These are phyloP conservation scores for Heliocidaris tuberculata DNA, from an alignment of 35 echinoderm and acorn worm genomes.

Conservation along the genomic window DNA sequence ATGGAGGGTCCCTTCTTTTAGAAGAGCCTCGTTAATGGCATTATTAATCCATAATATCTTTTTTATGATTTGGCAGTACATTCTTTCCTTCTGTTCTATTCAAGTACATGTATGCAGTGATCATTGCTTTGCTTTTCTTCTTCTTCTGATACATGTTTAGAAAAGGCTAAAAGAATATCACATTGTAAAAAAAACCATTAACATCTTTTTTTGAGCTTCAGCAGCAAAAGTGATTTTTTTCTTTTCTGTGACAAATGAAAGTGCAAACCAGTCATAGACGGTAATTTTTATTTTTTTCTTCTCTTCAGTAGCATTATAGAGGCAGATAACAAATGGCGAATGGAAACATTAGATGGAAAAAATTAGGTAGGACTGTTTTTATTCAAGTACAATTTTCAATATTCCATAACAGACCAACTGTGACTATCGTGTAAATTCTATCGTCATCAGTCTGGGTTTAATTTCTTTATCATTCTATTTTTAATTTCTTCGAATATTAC, in stretches of 20 bases:
- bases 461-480: not conserved
- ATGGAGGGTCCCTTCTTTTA: not conserved
- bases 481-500: not conserved
- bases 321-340: too few relatives aligned
- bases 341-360: too few relatives aligned
- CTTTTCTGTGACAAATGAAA: too few relatives aligned
- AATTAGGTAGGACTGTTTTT: not conserved
- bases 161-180: too few relatives aligned
- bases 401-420: too few relatives aligned
- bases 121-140: not conserved
- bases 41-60: constrained; percentile 7
- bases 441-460: not conserved
- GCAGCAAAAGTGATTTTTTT: too few relatives aligned
- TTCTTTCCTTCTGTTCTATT: not conserved
- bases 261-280: too few relatives aligned
- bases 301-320: too few relatives aligned
- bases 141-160: not conserved
- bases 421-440: too few relatives aligned
- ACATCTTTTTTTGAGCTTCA: too few relatives aligned
- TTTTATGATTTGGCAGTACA: not conserved
- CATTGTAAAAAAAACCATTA: too few relatives aligned
- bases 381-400: not conserved
- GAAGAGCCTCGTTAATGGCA: not conserved
- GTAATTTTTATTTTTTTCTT: too few relatives aligned
- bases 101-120: not conserved